Percentiles rank a stretch among this genome's conserved stretches.
Conservation (phyloP, 2,888 invertebrate species). For the Microctonus aethiopoides region DNA sequence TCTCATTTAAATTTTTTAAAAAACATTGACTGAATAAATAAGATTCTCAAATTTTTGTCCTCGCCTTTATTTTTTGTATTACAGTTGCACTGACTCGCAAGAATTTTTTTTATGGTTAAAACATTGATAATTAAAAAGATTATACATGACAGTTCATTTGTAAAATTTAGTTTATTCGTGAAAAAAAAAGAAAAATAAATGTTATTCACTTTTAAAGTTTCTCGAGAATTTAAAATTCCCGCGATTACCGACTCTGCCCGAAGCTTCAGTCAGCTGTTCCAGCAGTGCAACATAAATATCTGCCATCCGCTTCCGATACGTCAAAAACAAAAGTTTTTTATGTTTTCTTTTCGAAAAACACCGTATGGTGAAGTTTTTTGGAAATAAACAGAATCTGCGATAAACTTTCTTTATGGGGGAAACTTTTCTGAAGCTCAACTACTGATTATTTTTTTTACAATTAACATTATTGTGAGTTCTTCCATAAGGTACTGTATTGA, state of each 20-base stretch:
- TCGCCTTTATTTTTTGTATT: constrained; percentile 12
- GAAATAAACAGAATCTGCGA: constrained; percentile 22
- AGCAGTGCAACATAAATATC: constrained; percentile 16
- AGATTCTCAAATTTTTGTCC: constrained; percentile 3
- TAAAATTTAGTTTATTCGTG: background rate
- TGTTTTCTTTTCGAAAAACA: background rate
- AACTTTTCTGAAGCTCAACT: constrained; percentile 10
- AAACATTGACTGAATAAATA: constrained; percentile 6
- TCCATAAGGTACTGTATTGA: constrained; percentile 17
- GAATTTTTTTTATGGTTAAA: constrained; percentile 6
- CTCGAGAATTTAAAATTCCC: background rate
- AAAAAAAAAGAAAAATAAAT: background rate
- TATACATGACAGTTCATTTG: constrained; percentile 10
- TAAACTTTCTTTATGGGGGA: background rate
- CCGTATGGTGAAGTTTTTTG: constrained; percentile 20
- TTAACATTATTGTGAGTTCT: constrained; percentile 17
- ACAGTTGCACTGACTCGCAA: constrained; percentile 1
- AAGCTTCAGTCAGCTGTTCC: constrained; percentile 11
- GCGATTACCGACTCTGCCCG: too few species aligned
- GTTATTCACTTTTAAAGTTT: background rate
- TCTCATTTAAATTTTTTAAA: background rate
- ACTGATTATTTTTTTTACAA: constrained; percentile 23
- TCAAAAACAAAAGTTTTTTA: background rate
- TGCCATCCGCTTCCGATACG: constrained; percentile 15
- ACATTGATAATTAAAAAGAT: constrained; percentile 5